Percentiles rank a stretch among this genome's conserved stretches.
Evolutionary conservation across 2,797 vertebrate species (phyloP).

Genomic region (Sebastes cheni): DNA sequence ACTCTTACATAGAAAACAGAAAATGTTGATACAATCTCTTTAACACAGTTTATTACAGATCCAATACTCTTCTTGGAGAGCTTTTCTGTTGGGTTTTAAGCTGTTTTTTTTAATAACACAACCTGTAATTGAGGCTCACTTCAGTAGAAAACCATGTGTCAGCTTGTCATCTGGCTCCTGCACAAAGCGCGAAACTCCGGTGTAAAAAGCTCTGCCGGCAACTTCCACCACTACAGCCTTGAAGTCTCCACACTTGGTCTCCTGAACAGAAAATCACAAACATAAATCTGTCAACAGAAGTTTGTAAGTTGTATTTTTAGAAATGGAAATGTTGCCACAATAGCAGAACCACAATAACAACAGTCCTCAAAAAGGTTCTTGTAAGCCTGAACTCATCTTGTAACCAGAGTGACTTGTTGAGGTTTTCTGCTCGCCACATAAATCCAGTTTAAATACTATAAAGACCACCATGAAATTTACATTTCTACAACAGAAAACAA

Average conservation of each 20-base stretch:
- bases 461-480: no score
- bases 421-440: neutral
- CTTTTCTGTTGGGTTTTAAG: neutral
- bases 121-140: slow-evolving; percentile 64
- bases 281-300: neutral
- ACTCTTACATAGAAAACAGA: neutral
- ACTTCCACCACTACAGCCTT: slow-evolving; percentile 93
- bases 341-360: neutral
- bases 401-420: neutral
- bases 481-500: neutral
- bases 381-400: neutral
- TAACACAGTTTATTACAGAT: neutral
- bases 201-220: slow-evolving; percentile 91
- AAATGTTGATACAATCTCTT: neutral
- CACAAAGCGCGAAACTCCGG: slow-evolving; percentile 86
- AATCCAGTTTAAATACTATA: neutral
- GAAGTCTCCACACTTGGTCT: slow-evolving; percentile 87
- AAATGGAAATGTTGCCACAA: neutral
- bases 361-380: neutral
- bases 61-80: neutral
- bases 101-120: neutral
- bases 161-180: slow-evolving; percentile 87
- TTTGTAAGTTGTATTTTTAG: neutral
- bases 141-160: slow-evolving; percentile 88
- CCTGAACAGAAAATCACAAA: slow-evolving; percentile 74